These are phyloP conservation scores for Pocillopora damicornis DNA, from an alignment of 64 coral and sea anemone genomes.

Conservation along the genomic window DNA sequence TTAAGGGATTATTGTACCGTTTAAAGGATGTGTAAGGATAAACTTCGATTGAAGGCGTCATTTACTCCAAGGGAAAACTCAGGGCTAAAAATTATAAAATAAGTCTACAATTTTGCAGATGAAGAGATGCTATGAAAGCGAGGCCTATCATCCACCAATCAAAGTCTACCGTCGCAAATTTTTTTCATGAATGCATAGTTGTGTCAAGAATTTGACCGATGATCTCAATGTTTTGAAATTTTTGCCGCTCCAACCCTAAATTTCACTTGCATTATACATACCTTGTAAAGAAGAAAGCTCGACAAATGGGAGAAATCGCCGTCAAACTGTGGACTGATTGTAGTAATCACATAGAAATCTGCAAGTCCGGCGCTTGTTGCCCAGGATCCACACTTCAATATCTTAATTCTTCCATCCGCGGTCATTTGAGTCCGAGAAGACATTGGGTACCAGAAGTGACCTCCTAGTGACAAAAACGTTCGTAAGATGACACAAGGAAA, in stretches of 20 bases:
- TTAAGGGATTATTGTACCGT: too few relatives aligned
- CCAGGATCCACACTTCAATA: slow-evolving; percentile 47
- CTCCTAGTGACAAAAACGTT: not conserved
- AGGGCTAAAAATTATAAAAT: too few relatives aligned
- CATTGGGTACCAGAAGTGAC: slow-evolving; percentile 1
- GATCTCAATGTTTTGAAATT: too few relatives aligned
- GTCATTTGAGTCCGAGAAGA: slow-evolving; percentile 4
- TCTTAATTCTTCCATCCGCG: not conserved
- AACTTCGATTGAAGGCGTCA: too few relatives aligned
- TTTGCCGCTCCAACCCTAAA: not conserved
- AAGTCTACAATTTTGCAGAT: too few relatives aligned
- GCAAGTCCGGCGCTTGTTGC: slow-evolving; percentile 44
- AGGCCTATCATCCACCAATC: too few relatives aligned
- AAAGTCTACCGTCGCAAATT: too few relatives aligned
- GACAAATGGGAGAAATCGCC: slow-evolving; percentile 54
- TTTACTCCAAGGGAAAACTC: too few relatives aligned
- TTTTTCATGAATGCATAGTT: too few relatives aligned
- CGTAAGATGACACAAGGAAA: not conserved
- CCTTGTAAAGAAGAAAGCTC: slow-evolving; percentile 58
- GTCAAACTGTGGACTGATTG: slow-evolving; percentile 55
- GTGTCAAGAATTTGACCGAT: too few relatives aligned
- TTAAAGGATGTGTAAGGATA: too few relatives aligned
- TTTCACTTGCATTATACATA: not conserved
- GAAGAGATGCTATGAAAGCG: too few relatives aligned
- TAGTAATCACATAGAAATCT: slow-evolving; percentile 63